These are phyloP conservation scores for Epinotia nisella DNA, from an alignment of 2,888 invertebrate genomes.

Conservation along the genomic window DNA sequence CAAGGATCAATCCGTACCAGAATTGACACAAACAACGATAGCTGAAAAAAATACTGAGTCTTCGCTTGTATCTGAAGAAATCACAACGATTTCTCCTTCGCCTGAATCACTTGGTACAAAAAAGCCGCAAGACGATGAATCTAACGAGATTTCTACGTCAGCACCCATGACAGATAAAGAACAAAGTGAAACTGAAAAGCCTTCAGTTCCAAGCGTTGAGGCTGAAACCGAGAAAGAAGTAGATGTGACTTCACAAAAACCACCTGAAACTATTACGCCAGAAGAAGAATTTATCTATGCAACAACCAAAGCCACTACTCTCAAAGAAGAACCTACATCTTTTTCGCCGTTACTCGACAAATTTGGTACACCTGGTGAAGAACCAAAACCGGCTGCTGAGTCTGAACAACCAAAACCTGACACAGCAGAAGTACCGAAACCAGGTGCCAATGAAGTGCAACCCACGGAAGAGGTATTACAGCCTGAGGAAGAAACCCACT, in stretches of 20 bases:
- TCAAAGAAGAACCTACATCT: conserved; percentile 42
- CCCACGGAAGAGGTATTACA: conserved; percentile 68
- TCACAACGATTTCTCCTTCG: conserved; percentile 23
- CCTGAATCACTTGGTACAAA: conserved; percentile 14
- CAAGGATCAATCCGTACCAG: conserved; percentile 21
- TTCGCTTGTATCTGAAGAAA: conserved; percentile 19
- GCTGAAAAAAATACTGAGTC: conserved; percentile 27
- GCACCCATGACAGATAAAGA: conserved; percentile 39
- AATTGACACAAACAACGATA: conserved; percentile 7
- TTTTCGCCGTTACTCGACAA: conserved; percentile 54
- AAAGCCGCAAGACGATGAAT: conserved; percentile 33
- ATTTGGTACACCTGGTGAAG: conserved; percentile 60
- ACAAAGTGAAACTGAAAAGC: conserved; percentile 42
- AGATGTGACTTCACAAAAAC: conserved; percentile 46
- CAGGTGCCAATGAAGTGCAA: conserved; percentile 61
- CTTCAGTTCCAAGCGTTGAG: conserved; percentile 29
- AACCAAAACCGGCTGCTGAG: conserved; percentile 52
- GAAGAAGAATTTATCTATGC: conserved; percentile 48
- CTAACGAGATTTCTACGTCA: conserved; percentile 35
- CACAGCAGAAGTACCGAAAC: conserved; percentile 61
- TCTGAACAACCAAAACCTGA: conserved; percentile 50
- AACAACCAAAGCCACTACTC: conserved; percentile 48
- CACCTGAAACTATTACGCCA: conserved; percentile 45
- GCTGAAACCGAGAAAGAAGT: conserved; percentile 46
- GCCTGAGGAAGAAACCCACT: conserved; percentile 67